Base-by-base conservation (phyloP, 2,113 vertebrate genomes). In the Zosterops japonicus region DNA sequence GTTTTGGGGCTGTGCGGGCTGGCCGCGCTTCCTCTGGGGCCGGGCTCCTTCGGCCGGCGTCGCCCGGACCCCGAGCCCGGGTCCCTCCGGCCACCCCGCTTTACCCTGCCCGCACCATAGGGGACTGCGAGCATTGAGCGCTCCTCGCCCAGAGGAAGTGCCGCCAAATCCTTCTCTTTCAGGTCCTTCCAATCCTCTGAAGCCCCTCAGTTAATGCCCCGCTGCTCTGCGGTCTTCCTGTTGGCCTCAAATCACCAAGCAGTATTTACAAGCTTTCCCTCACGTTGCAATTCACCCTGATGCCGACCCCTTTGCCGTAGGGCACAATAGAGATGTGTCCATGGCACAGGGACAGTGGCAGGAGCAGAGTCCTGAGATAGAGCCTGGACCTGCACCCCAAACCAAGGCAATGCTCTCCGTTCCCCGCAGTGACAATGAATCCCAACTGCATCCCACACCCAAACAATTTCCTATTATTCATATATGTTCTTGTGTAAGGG, bases 161-260 rank as follows among this genome's bases (percentile, higher is more conserved):
- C 59, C 55, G 59, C 52, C 87, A 87, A 93, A 95, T 83, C 76
- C 52, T 75, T 31, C 31, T 49, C 59, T 84, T 94, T 93, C 89
- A 75, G 55, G 28, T 57, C 64, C 67, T 84, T 64, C 57, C 94
- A 84, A 67, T 74, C 93, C 82, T 74, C 91, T 89, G 57, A 90
- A 74, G 41, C 42, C 39, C 52, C 53, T 46, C 5, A 0, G 80
- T 81, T 72, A 71, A 77, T 56, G 72, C 76, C 88, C 33, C 0
- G 2, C 91, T 82, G 69, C 77, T 87, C 65, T 52, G 59, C 52
- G 83, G 21, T 87, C 36, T 53, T 60, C 83, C 83, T 68, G 72
- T 74, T 29, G 61, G 53, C 55, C 60, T 89, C 76, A 70, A 94
- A 87, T 23, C 39, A 63, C 77, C 72, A 14, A 41, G 86, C n/a